These are phyloP conservation scores for Manis pentadactyla DNA, from an alignment of 2,797 vertebrate genomes.

Conservation along the genomic window DNA sequence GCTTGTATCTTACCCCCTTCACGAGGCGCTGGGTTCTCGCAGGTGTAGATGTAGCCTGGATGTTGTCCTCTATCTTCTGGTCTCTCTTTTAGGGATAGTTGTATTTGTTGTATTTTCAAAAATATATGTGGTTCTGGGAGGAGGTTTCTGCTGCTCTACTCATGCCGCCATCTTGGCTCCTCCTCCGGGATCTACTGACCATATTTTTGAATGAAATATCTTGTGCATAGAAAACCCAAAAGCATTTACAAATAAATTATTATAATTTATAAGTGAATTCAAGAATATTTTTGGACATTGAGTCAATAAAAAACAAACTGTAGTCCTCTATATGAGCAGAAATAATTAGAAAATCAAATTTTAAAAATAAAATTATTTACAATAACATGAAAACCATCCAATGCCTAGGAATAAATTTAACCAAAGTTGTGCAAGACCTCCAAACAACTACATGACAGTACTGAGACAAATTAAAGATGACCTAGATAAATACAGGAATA, in stretches of 20 bases:
- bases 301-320: neutral
- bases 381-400: neutral
- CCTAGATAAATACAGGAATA: neutral
- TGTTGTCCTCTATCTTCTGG: no score
- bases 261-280: slow-evolving; percentile 20
- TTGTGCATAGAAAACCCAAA: neutral
- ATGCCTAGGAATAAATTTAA: neutral
- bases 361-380: neutral
- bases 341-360: slow-evolving; percentile 23
- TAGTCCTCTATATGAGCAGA: neutral
- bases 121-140: no score
- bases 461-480: neutral
- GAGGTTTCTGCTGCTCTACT: no score
- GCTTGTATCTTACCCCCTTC: no score
- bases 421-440: neutral
- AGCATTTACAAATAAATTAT: neutral
- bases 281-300: neutral
- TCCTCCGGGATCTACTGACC: neutral
- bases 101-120: no score
- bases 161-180: no score
- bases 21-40: no score
- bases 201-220: neutral
- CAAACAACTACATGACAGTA: neutral
- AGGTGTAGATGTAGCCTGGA: no score
- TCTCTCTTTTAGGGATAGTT: no score